Conservation (phyloP, 2,113 vertebrate genomes). For the Ivindomyrus marchei region DNA sequence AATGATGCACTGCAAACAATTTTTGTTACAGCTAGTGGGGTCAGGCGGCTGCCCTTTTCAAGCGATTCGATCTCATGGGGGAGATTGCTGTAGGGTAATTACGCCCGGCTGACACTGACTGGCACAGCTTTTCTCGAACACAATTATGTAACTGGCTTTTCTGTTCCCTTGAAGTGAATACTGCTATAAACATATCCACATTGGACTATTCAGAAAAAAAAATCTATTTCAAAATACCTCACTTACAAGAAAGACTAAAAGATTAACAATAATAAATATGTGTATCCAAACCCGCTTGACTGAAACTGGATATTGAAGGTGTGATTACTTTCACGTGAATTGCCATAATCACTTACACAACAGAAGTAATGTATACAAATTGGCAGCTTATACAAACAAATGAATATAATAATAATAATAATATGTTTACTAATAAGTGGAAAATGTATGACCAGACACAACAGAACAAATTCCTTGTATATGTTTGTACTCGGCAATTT, state of each 20-base stretch:
- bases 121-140: constrained; percentile 18
- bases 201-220: neutral
- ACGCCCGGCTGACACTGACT: constrained; percentile 23
- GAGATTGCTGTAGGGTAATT: constrained; percentile 25
- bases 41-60: constrained; percentile 8
- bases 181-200: constrained; percentile 12
- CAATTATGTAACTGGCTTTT: constrained; percentile 29
- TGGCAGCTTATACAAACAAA: neutral
- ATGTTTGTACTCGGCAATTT: neutral
- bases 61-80: constrained; percentile 26
- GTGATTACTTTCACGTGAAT: neutral
- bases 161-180: neutral
- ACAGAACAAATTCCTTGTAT: neutral
- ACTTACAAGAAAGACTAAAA: neutral
- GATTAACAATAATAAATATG: neutral
- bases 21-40: constrained; percentile 4
- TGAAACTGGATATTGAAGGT: neutral
- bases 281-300: neutral
- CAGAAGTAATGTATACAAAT: neutral
- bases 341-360: neutral
- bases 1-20: constrained; percentile 4
- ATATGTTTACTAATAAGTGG: neutral
- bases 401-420: neutral
- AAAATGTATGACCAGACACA: neutral
- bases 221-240: neutral